Evolutionary conservation across 2,888 invertebrate genomes (phyloP), one percentile per base, ranked within the genome.

Genomic region (Psylliodes chrysocephalus): DNA sequence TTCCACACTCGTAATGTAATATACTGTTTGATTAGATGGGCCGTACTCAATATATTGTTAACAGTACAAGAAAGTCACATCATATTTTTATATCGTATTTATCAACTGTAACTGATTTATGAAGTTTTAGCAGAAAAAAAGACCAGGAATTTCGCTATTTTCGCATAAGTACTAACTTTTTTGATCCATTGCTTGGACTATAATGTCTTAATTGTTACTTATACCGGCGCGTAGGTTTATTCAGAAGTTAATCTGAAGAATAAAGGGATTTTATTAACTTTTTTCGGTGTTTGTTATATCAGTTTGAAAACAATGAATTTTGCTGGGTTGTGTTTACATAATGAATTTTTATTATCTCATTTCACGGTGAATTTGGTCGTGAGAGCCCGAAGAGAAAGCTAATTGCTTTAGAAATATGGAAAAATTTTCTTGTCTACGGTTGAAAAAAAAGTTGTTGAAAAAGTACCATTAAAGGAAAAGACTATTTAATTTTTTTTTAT

Each of bases 271-370:
- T 30, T 30, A n/a, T 14, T 30, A 5, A 17, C 28, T 17, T 42
- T 54, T 42, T 42, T 44, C 15, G 14, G 14, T 54, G 54, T 42
- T 54, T 44, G 28, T 30, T 25, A 28, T 35, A 14, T 25, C 22
- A 10, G 42, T 42, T 18, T 10, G 42, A 44, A 54, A 54, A 54
- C 30, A 54, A 54, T 42, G 44, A 44, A 46, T 33, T 44, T 40
- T 14, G 12, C 46, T 46, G 35, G 33, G 46, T 46, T 15, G 44
- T 55, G 33, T 55, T 55, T 55, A 46, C 44, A 33, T 55, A 46
- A 55, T 55, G 55, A 55, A 55, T 55, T 55, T 55, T 55, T 44
- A 55, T 55, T 55, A 55, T 46, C 55, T 46, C 44, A 55, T 55
- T 55, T 55, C 46, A 55, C 33, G 33, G 46, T 46, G 33, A 55